Conservation (phyloP, 2,797 vertebrate species). For the Ciconia nigra region DNA sequence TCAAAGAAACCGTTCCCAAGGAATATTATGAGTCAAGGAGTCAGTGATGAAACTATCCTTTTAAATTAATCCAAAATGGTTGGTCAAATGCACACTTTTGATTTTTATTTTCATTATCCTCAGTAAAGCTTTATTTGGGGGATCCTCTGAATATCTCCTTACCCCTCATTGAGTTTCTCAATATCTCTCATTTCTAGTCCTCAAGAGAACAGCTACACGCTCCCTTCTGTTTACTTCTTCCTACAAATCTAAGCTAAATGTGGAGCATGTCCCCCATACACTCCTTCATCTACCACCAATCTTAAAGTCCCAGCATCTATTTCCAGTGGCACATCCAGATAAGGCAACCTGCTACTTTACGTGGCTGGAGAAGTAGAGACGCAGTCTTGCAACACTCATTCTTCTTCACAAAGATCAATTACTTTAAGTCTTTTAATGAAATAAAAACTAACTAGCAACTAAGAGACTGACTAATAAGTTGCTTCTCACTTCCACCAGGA, state of each 20-base stretch:
- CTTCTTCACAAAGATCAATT: neutral
- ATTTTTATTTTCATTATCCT: neutral
- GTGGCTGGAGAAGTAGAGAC: neutral
- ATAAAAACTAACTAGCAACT: neutral
- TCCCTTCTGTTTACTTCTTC: neutral
- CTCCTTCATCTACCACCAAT: neutral
- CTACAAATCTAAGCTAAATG: neutral
- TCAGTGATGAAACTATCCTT: neutral
- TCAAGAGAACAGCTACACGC: neutral
- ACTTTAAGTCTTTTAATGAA: neutral
- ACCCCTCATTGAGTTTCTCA: neutral
- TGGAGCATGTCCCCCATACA: neutral
- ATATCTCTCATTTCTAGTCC: neutral
- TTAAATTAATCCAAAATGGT: neutral
- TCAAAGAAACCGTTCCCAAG: neutral
- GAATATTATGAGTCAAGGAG: neutral
- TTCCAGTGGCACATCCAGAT: neutral
- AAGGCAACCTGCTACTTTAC: neutral
- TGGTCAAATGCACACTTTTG: neutral
- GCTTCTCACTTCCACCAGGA: constrained; percentile 7
- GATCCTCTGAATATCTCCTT: neutral
- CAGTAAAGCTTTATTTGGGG: neutral
- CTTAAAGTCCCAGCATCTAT: neutral
- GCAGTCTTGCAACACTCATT: neutral
- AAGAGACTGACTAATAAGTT: neutral